Conservation (phyloP, 2,797 vertebrate species). For the Allobates femoralis region DNA sequence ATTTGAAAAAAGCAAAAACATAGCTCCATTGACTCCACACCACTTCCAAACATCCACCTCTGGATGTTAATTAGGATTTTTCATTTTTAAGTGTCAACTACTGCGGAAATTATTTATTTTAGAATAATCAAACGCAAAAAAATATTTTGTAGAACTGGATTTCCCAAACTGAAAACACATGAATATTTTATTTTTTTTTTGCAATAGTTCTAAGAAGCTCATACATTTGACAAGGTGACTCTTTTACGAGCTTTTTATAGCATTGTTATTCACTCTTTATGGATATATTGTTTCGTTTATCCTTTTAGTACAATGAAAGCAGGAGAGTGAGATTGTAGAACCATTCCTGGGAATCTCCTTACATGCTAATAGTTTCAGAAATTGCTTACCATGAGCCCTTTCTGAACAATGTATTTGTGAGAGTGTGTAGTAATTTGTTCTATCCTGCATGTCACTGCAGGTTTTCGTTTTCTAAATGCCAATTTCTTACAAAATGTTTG, state of each 20-base stretch:
- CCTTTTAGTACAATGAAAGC: background rate
- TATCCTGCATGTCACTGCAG: background rate
- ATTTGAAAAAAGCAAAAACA: too few relatives aligned
- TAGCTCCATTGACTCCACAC: too few relatives aligned
- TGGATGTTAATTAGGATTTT: too few relatives aligned
- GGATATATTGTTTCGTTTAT: background rate
- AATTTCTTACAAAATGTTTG: slow-evolving; percentile 20
- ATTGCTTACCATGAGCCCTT: background rate
- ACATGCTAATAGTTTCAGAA: background rate
- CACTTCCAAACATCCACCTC: too few relatives aligned
- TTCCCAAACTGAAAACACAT: background rate
- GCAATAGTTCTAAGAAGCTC: background rate
- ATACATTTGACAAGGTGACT: background rate
- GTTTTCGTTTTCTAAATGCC: background rate
- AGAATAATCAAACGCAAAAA: too few relatives aligned
- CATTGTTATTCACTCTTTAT: background rate
- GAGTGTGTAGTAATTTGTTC: background rate
- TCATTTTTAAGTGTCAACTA: too few relatives aligned
- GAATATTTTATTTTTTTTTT: background rate
- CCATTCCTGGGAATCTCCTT: background rate
- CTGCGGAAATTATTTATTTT: too few relatives aligned
- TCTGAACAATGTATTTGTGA: background rate
- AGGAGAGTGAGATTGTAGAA: background rate
- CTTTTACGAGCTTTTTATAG: background rate
- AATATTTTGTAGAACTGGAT: too few relatives aligned